These are phyloP conservation scores for Eustalomyia histrio DNA, from an alignment of 2,888 invertebrate species.

Conservation along the genomic window DNA sequence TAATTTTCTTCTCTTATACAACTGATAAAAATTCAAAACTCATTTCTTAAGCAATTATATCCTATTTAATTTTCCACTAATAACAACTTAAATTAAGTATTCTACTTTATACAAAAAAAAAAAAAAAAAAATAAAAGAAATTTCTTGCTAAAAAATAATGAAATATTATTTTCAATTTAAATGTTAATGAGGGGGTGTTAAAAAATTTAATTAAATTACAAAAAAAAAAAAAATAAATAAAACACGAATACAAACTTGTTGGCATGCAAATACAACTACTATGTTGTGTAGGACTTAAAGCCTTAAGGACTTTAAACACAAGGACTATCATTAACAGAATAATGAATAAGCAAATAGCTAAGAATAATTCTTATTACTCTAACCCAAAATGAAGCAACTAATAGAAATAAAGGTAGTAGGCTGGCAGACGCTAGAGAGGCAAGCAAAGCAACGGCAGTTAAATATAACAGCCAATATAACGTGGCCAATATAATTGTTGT, in stretches of 20 bases:
- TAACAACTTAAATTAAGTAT: not conserved
- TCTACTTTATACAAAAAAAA: not conserved
- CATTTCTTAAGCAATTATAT: not conserved
- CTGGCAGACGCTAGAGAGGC: not conserved
- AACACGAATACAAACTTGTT: constrained; percentile 16
- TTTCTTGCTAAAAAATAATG: constrained; percentile 18
- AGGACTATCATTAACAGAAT: constrained; percentile 47
- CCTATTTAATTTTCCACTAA: not conserved
- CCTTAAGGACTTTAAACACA: constrained; percentile 41
- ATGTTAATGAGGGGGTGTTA: constrained; percentile 72
- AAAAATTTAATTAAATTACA: constrained; percentile 74
- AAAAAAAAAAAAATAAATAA: constrained; percentile 30
- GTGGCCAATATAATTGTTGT: constrained; percentile 71
- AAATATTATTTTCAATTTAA: constrained; percentile 62
- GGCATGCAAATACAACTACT: constrained; percentile 14
- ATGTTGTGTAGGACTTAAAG: constrained; percentile 1
- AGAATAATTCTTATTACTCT: constrained; percentile 59
- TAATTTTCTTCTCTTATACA: too few relatives aligned
- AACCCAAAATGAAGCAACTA: constrained; percentile 7
- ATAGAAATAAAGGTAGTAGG: constrained; percentile 3
- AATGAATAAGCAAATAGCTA: constrained; percentile 53
- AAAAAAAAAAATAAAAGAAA: not conserved
- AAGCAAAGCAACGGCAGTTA: not conserved
- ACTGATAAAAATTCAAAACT: too few relatives aligned
- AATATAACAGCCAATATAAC: constrained; percentile 29